Evolutionary conservation across 2,797 vertebrate species (phyloP), one percentile per base, ranked within the genome.

Genomic region (Megaceryle alcyon): DNA sequence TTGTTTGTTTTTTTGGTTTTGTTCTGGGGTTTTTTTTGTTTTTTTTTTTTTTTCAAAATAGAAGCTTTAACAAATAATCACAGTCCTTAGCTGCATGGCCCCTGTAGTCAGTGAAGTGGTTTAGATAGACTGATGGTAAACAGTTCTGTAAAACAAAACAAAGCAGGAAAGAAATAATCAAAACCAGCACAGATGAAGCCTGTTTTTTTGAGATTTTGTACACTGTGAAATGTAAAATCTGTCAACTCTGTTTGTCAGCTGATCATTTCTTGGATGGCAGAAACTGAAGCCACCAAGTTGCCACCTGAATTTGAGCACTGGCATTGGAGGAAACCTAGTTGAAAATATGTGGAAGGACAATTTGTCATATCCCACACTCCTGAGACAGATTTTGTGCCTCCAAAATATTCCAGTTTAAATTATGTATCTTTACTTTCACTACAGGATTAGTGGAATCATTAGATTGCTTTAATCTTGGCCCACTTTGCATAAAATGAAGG

Each of bases 31-130:
- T 33, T 53, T 51, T 7, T 14, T 49, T 49, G 23, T 7, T 35
- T 35, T 35, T 29, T 31, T 63, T 65, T 54, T 85, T 78, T 79
- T 44, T 17, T 2, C 2, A 4, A 79, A 92, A 88, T 70, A 82
- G 90, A 90, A 49, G 61, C 82, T 88, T 82, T 76, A 86, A 90
- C 71, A 89, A 96, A 92, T 90, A 95, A 90, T 94, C 78, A 79
- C 33, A 77, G 91, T 68, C 53, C 37, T 94, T 91, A 77, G 33
- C 29, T 91, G 63, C 56, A 53, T 0, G 0, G 56, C 56, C 86
- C 49, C 29, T 77, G 81, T 80, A 88, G 94, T 90, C 94, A 94
- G 44, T 88, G 86, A 95, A 94, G 86, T 93, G 75, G 37, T 88
- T 95, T 85, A 56, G 83, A 68, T 22, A 71, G 84, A 94, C 86